Evolutionary conservation across 2,113 vertebrate species (phyloP), one percentile per base, ranked within the genome.

Genomic region (Eulemur macaco): DNA sequence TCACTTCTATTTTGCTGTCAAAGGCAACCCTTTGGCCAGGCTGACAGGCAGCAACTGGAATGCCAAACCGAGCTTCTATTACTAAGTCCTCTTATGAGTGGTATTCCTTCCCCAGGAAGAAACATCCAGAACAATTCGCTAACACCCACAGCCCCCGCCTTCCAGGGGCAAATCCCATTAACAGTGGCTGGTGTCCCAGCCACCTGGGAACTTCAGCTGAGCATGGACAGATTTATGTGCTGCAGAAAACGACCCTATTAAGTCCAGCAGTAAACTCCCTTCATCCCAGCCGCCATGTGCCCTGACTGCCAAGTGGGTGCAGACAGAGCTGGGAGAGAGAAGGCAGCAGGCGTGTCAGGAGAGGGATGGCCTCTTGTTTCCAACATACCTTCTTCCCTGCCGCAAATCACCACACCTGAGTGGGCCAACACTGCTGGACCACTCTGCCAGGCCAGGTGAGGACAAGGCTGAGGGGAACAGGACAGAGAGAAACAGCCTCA

Each of bases 171-270:
- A 76, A 81, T 86, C 93, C 96, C 29, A 5, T 78, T 50, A 86
- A 85, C 92, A 37, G 20, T 29, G 69, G 91, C 76, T 83, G 63
- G n/a, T 5, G 12, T 20, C 9, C 82, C 71, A 60, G 95, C 52
- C 29, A 10, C 54, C 95, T 1, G 0, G 90, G 88, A 95, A 56
- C 86, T 73, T 96, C 91, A 25, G 93, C 91, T 6, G 71, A 89
- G 92, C 78, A 52, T 3, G 0, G 94, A 23, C 39, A 60, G 89
- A 97, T 97, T 95, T 89, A 95, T 56, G 47, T 64, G 45, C 81
- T 81, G 77, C 71, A 91, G 95, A 97, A 97, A 92, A 95, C 2
- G 90, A 97, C 94, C 98, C 98, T 85, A 94, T 97, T 95, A 88
- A 95, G 90, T 82, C 91, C 85, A 29, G 71, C 97, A 86, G 84